Evolutionary conservation across 2,113 vertebrate genomes (phyloP).

Genomic region (Pandion haliaetus): DNA sequence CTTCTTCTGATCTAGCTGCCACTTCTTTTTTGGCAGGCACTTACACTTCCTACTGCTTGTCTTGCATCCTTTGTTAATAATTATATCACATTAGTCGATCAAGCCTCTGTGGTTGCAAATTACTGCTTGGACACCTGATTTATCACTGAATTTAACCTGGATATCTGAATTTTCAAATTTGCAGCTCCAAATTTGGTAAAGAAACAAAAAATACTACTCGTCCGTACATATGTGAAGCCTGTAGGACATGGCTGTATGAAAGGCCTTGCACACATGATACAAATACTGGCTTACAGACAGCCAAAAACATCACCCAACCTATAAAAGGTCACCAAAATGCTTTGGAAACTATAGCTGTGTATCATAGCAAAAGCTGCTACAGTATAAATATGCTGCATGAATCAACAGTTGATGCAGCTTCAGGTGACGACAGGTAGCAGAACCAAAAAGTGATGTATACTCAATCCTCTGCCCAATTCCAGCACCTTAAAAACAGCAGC

Average conservation of each 20-base stretch:
- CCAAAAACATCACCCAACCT: background rate
- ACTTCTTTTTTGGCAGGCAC: background rate
- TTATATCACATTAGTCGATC: background rate
- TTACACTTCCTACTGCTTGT: background rate
- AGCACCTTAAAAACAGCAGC: constrained; percentile 6
- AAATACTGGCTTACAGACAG: background rate
- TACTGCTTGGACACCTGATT: background rate
- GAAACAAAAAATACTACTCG: background rate
- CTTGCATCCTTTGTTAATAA: background rate
- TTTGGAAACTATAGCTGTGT: background rate
- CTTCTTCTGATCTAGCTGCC: background rate
- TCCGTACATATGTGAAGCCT: background rate
- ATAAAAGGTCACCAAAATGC: background rate
- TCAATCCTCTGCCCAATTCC: background rate
- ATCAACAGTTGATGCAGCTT: background rate
- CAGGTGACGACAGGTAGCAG: constrained; percentile 41
- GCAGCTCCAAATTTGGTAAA: background rate
- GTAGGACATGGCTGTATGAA: background rate
- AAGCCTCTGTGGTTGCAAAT: background rate
- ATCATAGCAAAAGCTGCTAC: background rate
- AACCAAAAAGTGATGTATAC: background rate
- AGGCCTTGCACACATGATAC: background rate
- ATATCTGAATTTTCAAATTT: background rate
- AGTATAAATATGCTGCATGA: background rate
- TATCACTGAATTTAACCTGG: background rate